These are phyloP conservation scores for Pseudorhombus dupliciocellatus DNA, from an alignment of 2,113 vertebrate genomes.

Conservation along the genomic window DNA sequence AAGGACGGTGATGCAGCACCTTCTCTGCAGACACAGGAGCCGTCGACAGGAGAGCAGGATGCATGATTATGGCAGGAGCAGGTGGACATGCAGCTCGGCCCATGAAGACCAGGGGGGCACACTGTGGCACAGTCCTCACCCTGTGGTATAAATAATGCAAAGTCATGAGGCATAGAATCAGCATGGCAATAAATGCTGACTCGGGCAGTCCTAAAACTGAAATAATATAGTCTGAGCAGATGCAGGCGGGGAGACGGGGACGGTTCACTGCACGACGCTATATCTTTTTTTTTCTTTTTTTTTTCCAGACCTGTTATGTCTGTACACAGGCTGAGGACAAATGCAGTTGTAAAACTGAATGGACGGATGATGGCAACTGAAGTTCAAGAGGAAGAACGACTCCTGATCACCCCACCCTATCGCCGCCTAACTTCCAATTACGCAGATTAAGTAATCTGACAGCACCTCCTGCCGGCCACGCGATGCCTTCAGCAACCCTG, in stretches of 20 bases:
- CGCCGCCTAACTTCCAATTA: constrained; percentile 45
- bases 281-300: constrained; percentile 19
- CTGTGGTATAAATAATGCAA: constrained; percentile 62
- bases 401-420: constrained; percentile 41
- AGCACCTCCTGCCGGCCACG: constrained; percentile 33
- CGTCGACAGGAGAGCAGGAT: constrained; percentile 89
- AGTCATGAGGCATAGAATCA: constrained; percentile 40
- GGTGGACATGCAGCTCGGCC: constrained; percentile 88
- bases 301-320: constrained; percentile 18
- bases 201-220: constrained; percentile 25
- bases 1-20: constrained; percentile 77
- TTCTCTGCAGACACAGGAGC: constrained; percentile 92
- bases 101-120: constrained; percentile 88
- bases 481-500: constrained; percentile 12
- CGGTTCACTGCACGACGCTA: constrained; percentile 15
- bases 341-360: constrained; percentile 27
- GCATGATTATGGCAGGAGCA: constrained; percentile 90
- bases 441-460: constrained; percentile 53
- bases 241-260: constrained; percentile 12
- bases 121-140: constrained; percentile 88
- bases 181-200: constrained; percentile 33
- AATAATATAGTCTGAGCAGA: constrained; percentile 31
- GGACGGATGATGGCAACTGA: constrained; percentile 32
- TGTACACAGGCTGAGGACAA: constrained; percentile 23
- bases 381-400: constrained; percentile 34